Evolutionary conservation across 2,888 invertebrate species (phyloP), one percentile per base, ranked within the genome.

Genomic region (Drosophila tanythrix): DNA sequence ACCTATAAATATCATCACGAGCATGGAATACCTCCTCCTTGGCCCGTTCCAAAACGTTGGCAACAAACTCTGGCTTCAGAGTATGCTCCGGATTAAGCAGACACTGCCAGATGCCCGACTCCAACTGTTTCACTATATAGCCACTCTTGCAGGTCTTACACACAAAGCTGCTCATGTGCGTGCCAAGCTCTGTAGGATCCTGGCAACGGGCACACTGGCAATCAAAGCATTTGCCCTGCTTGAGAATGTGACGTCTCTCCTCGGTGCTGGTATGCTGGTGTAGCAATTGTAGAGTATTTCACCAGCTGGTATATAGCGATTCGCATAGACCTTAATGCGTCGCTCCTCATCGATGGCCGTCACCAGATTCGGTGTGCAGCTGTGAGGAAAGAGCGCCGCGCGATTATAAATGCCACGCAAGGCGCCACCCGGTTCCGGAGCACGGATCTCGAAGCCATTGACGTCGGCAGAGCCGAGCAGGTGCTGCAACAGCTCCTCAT

Each of bases 401-500:
- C 94, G 94, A 13, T 95, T 92, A 90, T 96, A 97, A n/a, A 97
- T 92, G n/a, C 96, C 97, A 53, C 96, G 94, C 68, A 96, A 92
- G 46, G 93, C 87, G 6, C 91, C 87, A 3, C 89, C 87, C 2
- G 53, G 18, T 53, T 92, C 92, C 0, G 95, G 95, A 4, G 92
- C 93, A 10, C 92, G 94, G 15, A 97, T 94, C 92, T 97, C 97
- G 89, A 96, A 97, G 48, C 95, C 94, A 92, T 97, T 97, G 0
- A 97, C 96, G 91, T 97, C 97, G 29, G 96, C 94, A 29, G 96
- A 95, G 0, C 96, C 96, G 76, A 96, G 95, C 31, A 97, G 94
- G 77, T 94, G 94, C 88, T 97, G 97, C 8, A 96, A 92, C 6
- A 95, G 81, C 31, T 90, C 89, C 25, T 74, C 90, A 53, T 94